These are phyloP conservation scores for Telenomus remus DNA, from an alignment of 1,140 invertebrate species.

Conservation along the genomic window DNA sequence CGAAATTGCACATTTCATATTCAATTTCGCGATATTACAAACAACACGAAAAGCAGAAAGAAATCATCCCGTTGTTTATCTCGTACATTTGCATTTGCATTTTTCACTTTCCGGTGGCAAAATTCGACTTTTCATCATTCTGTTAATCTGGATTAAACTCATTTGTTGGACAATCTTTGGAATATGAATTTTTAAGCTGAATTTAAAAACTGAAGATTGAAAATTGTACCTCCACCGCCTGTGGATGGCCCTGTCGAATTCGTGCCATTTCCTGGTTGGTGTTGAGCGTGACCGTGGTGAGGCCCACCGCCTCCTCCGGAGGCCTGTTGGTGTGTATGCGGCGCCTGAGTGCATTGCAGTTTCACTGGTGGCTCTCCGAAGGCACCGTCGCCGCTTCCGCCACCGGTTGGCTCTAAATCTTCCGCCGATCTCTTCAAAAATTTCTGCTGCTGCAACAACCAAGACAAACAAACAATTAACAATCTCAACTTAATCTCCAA, in stretches of 20 bases:
- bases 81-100: no score
- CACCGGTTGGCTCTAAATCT: slow-evolving; percentile 80
- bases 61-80: no score
- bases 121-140: no score
- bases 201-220: no score
- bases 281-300: slow-evolving; percentile 67
- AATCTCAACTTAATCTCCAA: slow-evolving; percentile 1
- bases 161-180: no score
- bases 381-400: slow-evolving; percentile 70
- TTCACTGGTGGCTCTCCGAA: slow-evolving; percentile 86
- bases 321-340: slow-evolving; percentile 64
- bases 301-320: slow-evolving; percentile 61
- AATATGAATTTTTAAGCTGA: no score
- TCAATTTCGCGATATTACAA: no score
- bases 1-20: not conserved
- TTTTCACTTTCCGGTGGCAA: no score
- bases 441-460: slow-evolving; percentile 90
- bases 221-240: slow-evolving; percentile 52
- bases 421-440: slow-evolving; percentile 85
- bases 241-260: slow-evolving; percentile 61
- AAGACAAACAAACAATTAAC: slow-evolving; percentile 72
- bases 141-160: no score
- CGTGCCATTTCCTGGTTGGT: slow-evolving; percentile 65
- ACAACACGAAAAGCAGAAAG: no score
- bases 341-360: slow-evolving; percentile 81